Conservation (phyloP, 2,113 vertebrate species). For the Vulpes ferrilata region DNA sequence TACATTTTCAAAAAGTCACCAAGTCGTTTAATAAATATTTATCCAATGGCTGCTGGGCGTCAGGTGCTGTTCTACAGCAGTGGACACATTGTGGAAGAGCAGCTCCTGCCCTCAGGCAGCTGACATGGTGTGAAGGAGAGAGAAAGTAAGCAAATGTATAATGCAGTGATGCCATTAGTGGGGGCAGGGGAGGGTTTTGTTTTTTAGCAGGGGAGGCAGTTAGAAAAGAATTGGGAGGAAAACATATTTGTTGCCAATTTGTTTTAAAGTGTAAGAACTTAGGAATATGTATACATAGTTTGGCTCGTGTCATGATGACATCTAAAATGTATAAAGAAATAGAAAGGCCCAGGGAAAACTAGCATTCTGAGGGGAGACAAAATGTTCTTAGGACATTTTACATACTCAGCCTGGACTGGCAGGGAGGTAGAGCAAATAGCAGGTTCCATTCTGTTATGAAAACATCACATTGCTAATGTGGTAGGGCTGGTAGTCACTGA, state of each 20-base stretch:
- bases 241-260: conserved; percentile 35
- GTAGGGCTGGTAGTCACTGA: neutral
- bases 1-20: neutral
- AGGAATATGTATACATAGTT: neutral
- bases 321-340: neutral
- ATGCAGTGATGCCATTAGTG: neutral
- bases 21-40: neutral
- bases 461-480: neutral
- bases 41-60: neutral
- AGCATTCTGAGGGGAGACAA: neutral
- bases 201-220: neutral
- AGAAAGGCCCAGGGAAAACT: neutral
- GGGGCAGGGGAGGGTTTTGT: neutral
- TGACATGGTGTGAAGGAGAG: neutral
- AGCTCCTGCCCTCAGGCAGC: neutral
- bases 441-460: conserved; percentile 15
- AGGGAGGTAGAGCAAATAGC: neutral
- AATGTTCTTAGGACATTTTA: neutral
- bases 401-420: neutral
- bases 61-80: neutral
- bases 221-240: neutral
- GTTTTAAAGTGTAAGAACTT: conserved; percentile 10
- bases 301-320: conserved; percentile 36
- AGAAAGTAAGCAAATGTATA: neutral
- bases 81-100: neutral